Base-by-base conservation (phyloP, 2,888 invertebrate genomes). In the Pheosia tremula region DNA sequence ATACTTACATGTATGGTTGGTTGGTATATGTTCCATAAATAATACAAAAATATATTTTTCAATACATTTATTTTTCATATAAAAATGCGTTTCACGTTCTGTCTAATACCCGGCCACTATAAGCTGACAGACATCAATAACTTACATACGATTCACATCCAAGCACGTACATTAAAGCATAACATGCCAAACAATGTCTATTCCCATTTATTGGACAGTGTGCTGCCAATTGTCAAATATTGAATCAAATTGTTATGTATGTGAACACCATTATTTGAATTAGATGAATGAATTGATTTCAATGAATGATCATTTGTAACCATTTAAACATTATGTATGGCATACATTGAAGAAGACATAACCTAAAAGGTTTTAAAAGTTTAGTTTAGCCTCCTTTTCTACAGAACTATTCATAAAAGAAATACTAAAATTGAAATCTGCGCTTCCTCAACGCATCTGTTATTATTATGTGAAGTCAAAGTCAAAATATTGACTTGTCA, bases 31-130 rank as follows among this genome's bases (percentile, higher is more conserved):
- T 24, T 24, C 24, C 24, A 24, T 24, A 59, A 71, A 64, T 63
- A 57, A 72, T 58, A 68, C 57, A 41, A 47, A 55, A 3, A 60
- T n/a, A 59, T 9, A 57, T 71, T 74, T 56, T 84, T 87, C 81
- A 79, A 86, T 84, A 90, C 85, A 90, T 93, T 92, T 90, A 91
- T 91, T 89, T 85, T 88, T 71, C 67, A 62, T 86, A 86, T 85
- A 87, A 88, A 91, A 92, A 91, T 88, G 91, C 90, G 84, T 80
- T 84, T 83, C 49, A 49, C 58, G 6, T 67, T 56, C 38, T 59
- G 49, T 68, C 58, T 38, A 66, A 62, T 62, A 70, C 65, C 80
- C 78, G 77, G 76, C 75, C 77, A 80, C 82, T 79, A 79, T 73
- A 80, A 82, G 82, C 79, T 80, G 89, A 89, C 89, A 78, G 82